Percentiles rank a stretch among this genome's conserved stretches.
phyloP scores from a whole-genome alignment of 2,888 invertebrate genomes.

The Philaethria dido region DNA sequence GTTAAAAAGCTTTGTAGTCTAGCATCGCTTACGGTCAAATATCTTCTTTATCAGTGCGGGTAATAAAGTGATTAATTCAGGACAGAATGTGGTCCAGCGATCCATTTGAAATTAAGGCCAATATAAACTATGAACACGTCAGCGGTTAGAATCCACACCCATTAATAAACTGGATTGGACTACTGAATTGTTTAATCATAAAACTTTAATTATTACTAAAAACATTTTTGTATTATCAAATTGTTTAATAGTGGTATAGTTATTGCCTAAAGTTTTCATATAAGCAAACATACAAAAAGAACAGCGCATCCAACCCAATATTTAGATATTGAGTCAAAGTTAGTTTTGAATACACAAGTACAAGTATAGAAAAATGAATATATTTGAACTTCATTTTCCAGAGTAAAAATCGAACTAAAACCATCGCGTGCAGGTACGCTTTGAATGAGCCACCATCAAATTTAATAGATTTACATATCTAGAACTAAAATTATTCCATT shows the following conservation, averaged over 20 bases:
- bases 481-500: not conserved
- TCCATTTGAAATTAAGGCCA: constrained; percentile 77
- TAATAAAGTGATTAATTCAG: constrained; percentile 79
- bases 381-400: no score
- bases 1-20: not conserved
- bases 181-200: constrained; percentile 2
- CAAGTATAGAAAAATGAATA: no score
- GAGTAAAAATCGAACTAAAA: no score
- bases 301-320: no score
- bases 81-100: constrained; percentile 69
- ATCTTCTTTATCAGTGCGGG: constrained; percentile 61
- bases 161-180: constrained; percentile 10
- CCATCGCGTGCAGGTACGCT: no score
- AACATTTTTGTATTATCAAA: not conserved
- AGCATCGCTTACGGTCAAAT: not conserved
- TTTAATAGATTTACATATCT: not conserved
- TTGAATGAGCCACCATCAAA: no score
- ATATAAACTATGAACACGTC: constrained; percentile 55
- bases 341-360: no score
- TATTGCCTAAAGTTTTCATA: not conserved
- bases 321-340: no score
- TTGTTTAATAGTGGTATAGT: not conserved
- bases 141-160: constrained; percentile 44
- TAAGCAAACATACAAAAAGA: no score
- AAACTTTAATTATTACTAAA: not conserved